phyloP scores from a whole-genome alignment of 2,113 vertebrate species.

The Psophia crepitans region DNA sequence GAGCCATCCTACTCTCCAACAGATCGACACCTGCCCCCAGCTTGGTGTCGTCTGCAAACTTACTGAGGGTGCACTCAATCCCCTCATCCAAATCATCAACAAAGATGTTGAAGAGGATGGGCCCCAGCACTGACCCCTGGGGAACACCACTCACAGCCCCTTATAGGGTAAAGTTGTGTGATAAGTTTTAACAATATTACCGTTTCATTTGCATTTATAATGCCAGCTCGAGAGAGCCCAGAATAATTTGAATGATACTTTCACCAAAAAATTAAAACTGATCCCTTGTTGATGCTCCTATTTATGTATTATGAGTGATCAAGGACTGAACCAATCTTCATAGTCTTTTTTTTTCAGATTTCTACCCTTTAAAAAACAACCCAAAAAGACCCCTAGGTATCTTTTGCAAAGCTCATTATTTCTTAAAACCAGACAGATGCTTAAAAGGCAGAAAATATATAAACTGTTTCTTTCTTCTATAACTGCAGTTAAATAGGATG shows the following conservation, averaged over 20 bases:
- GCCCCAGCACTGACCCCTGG: no score
- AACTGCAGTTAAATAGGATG: neutral
- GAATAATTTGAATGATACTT: neutral
- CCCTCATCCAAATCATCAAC: no score
- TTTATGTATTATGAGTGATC: neutral
- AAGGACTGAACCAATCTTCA: neutral
- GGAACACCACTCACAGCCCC: no score
- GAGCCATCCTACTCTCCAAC: no score
- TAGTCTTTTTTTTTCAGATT: neutral
- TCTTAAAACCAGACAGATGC: neutral
- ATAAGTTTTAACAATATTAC: neutral
- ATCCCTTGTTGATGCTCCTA: neutral
- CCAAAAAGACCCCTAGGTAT: rapidly evolving
- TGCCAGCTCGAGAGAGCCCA: neutral
- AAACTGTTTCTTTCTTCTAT: neutral
- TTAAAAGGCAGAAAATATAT: neutral
- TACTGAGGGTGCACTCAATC: no score
- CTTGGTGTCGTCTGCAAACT: no score
- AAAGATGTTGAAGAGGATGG: no score
- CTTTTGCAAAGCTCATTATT: neutral
- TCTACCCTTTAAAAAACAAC: neutral
- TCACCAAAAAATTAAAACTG: rapidly evolving
- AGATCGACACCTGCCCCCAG: no score
- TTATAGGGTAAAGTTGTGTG: neutral
- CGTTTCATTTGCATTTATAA: neutral